phyloP scores from a whole-genome alignment of 2,888 invertebrate genomes.

The Polymixis flavicincta region DNA sequence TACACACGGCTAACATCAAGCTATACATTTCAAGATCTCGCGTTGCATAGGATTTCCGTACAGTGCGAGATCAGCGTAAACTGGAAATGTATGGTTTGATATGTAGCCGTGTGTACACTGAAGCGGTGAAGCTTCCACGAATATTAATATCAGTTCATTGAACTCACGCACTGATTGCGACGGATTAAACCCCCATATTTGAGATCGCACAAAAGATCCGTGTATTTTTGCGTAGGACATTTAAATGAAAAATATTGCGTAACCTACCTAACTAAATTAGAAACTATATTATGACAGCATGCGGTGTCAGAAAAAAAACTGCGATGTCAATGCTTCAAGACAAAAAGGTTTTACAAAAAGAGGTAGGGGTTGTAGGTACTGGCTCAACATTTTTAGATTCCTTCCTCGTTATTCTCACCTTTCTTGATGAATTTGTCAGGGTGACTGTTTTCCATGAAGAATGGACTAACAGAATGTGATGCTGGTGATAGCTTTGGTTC shows the following conservation, averaged over 20 bases:
- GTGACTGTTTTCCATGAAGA: conserved; percentile 92
- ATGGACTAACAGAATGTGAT: conserved; percentile 91
- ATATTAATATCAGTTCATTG: not conserved
- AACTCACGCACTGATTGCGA: conserved; percentile 84
- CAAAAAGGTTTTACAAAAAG: conserved; percentile 21
- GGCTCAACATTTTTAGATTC: not conserved
- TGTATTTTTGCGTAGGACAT: conserved; percentile 87
- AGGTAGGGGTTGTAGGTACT: not conserved
- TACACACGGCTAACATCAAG: too few relatives aligned
- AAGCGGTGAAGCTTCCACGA: not conserved
- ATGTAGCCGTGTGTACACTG: too few relatives aligned
- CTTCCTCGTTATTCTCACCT: conserved; percentile 83
- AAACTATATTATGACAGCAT: conserved; percentile 24
- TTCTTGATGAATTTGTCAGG: conserved; percentile 92
- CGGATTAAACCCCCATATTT: conserved; percentile 88
- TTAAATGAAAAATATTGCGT: conserved; percentile 39
- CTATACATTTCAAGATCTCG: too few relatives aligned
- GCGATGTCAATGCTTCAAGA: not conserved
- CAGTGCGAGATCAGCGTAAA: too few relatives aligned
- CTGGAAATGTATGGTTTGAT: too few relatives aligned
- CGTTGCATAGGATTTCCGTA: too few relatives aligned
- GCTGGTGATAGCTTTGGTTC: conserved; percentile 91
- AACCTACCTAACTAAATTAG: conserved; percentile 17
- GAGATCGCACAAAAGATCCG: conserved; percentile 83
- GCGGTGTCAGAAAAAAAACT: not conserved